Evolutionary conservation across 2,888 invertebrate genomes (phyloP), one percentile per base, ranked within the genome.

Genomic region (Mimumesa dahlbomi): DNA sequence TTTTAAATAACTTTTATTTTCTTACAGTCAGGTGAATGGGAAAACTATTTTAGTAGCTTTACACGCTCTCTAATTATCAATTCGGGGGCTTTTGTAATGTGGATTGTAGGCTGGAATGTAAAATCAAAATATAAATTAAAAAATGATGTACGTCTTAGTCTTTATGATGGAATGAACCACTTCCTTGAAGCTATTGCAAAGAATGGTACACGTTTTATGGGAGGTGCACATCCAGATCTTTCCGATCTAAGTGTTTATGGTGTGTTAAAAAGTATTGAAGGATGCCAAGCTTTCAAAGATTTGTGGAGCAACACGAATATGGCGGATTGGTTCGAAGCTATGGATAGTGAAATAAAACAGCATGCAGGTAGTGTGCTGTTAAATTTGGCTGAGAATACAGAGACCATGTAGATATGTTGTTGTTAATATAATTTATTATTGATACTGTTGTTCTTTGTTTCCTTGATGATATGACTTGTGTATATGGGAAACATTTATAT

Each of bases 221-320:
- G 99, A 5, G 99, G 98, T 0, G 89, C 92, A 13, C 89, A 92
- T 72, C 99, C 99, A 0, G 96, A 98, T 88, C 91, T 99, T 5
- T 96, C 98, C 0, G 99, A 99, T 91, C 91, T 99, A 50, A 93
- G 97, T 0, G 95, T 98, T 0, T 98, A 94, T 86, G 98, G 98
- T 0, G 93, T 97, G 2, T 91, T 98, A 2, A 95, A 93, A 87
- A 97, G 98, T 85, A 97, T 98, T 86, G 97, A 98, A 90, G 98
- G 98, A 0, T 98, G 98, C 84, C 89, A 91, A 38, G 97, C 98
- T 0, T 98, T 98, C 88, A 91, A 94, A 80, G 98, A 98, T 88
- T 90, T 95, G 45, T 88, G 94, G 31, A 81, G 91, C 1, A 91
- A 96, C 81, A 96, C 97, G 0, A 92, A 93, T 50, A 94, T 98